Conservation (phyloP, 2,888 invertebrate genomes). For the Latrodectus hesperus region DNA sequence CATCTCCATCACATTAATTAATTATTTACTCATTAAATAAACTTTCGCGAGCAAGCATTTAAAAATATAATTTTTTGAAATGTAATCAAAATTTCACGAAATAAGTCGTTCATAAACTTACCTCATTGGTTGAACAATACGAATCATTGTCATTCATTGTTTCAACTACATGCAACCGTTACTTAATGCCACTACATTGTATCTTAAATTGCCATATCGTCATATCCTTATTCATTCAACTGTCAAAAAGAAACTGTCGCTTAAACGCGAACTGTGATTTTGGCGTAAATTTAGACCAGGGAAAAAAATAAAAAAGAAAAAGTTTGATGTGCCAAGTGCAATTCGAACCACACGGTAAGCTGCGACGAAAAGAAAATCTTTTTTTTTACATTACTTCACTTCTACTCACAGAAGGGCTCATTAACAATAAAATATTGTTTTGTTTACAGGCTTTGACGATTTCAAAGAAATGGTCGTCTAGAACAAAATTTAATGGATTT, state of each 20-base stretch:
- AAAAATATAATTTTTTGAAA: too few species aligned
- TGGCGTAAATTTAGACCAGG: constrained; percentile 56
- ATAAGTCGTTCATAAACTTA: constrained; percentile 2
- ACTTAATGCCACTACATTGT: constrained; percentile 29
- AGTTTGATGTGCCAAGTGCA: constrained; percentile 53
- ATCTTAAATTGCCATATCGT: background rate
- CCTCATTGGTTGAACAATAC: constrained; percentile 21
- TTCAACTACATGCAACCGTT: background rate
- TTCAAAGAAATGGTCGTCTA: too few species aligned
- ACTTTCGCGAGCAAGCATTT: too few species aligned
- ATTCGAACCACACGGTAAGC: constrained; percentile 55
- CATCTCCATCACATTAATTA: too few species aligned
- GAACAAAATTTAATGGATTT: too few species aligned
- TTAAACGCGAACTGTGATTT: constrained; percentile 26
- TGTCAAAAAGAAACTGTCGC: constrained; percentile 26
- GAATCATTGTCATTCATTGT: constrained; percentile 27
- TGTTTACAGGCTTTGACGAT: too few species aligned
- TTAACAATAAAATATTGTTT: too few species aligned
- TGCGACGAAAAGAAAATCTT: constrained; percentile 13
- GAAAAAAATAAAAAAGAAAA: constrained; percentile 22
- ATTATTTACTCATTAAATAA: too few species aligned
- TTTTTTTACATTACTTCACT: background rate
- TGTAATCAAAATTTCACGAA: too few species aligned
- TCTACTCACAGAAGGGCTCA: too few species aligned
- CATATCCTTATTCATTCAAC: too few species aligned